These are phyloP conservation scores for Psettodes erumei DNA, from an alignment of 2,113 vertebrate genomes.

Conservation along the genomic window DNA sequence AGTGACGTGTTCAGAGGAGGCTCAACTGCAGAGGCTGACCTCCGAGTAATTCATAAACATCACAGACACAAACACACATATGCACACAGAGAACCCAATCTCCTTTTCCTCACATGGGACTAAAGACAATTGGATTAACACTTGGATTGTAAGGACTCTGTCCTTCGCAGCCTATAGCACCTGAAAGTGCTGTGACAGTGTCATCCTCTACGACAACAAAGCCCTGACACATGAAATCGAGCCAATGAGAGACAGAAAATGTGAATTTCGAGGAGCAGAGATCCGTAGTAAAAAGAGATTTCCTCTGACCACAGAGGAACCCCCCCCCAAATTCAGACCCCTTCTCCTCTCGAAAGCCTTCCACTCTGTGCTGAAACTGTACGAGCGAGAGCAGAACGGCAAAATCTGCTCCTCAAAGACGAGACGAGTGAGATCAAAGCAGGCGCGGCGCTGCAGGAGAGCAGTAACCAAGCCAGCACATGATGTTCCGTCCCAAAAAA, in stretches of 20 bases:
- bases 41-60: conserved; percentile 63
- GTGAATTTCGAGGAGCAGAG: conserved; percentile 21
- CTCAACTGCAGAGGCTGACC: conserved; percentile 48
- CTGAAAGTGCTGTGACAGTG: conserved; percentile 32
- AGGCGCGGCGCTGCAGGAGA: conserved; percentile 37
- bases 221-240: conserved; percentile 23
- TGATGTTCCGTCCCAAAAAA: conserved; percentile 47
- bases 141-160: conserved; percentile 11
- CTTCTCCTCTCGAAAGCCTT: conserved; percentile 49
- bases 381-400: conserved; percentile 48
- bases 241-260: conserved; percentile 10
- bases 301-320: conserved; percentile 15
- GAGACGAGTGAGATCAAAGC: conserved; percentile 66
- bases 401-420: conserved; percentile 58
- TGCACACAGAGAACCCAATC: conserved; percentile 37
- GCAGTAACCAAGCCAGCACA: conserved; percentile 46
- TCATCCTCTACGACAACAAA: conserved; percentile 36
- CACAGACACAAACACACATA: conserved; percentile 48
- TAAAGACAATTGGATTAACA: conserved; percentile 63
- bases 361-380: conserved; percentile 61
- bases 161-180: conserved; percentile 42
- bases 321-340: too few relatives aligned
- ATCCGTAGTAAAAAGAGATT: conserved; percentile 16
- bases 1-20: conserved; percentile 42
- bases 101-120: conserved; percentile 46